These are phyloP conservation scores for Myotis yumanensis DNA, from an alignment of 2,113 vertebrate genomes.

Conservation along the genomic window DNA sequence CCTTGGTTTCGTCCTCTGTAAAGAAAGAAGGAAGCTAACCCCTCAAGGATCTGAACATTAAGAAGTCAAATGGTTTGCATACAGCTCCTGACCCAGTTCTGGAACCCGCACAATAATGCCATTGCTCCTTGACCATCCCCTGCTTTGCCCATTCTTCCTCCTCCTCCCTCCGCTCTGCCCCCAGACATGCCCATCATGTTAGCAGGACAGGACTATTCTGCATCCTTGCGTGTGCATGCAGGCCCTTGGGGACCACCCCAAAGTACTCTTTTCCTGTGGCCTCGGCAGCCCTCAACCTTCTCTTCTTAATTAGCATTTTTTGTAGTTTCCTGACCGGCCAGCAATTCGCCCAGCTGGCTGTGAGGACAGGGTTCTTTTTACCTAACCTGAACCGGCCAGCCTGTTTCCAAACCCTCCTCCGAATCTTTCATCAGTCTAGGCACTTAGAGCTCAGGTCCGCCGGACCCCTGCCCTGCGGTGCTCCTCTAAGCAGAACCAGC, in stretches of 20 bases:
- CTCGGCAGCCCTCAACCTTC: background rate
- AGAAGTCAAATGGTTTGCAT: background rate
- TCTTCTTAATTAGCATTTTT: background rate
- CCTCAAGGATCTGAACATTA: background rate
- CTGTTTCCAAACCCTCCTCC: background rate
- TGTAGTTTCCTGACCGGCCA: background rate
- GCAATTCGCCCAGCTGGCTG: background rate
- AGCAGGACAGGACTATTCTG: background rate
- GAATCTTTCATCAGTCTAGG: background rate
- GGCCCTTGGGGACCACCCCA: background rate
- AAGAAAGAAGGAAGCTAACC: background rate
- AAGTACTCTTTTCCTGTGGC: background rate
- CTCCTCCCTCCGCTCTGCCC: accelerated
- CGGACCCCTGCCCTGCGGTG: accelerated
- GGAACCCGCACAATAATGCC: background rate
- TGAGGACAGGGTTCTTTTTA: background rate
- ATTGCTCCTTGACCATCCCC: background rate
- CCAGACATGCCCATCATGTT: background rate
- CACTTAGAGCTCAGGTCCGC: background rate
- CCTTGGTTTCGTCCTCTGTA: background rate
- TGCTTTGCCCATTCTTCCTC: background rate
- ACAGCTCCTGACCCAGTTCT: background rate
- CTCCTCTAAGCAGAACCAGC: background rate
- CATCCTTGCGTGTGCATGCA: background rate
- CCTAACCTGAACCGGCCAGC: background rate